Evolutionary conservation across 2,113 vertebrate species (phyloP).

Genomic region (Albula goreensis): DNA sequence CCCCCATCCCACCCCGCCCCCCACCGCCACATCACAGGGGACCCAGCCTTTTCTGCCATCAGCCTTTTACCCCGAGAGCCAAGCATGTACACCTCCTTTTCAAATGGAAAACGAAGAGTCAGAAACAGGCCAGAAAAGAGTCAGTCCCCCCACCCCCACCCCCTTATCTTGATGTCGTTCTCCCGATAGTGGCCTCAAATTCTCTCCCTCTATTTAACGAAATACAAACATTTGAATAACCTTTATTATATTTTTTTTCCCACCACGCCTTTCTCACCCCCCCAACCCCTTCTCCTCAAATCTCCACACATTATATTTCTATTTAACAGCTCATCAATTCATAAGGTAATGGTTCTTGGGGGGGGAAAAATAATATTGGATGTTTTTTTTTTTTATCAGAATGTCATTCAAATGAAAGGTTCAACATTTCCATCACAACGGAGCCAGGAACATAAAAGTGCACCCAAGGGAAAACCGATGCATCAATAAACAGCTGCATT

Average conservation of each 20-base stretch:
- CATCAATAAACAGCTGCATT: constrained; percentile 74
- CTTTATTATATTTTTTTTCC: constrained; percentile 49
- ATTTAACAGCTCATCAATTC: constrained; percentile 75
- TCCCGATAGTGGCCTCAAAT: constrained; percentile 50
- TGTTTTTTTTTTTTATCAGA: constrained; percentile 83
- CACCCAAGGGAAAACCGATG: constrained; percentile 74
- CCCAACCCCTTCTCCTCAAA: constrained; percentile 15
- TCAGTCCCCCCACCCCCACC: constrained; percentile 33
- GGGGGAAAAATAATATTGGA: constrained; percentile 62
- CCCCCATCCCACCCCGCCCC: constrained; percentile 14
- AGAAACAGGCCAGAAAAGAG: constrained; percentile 50
- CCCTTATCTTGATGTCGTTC: constrained; percentile 59
- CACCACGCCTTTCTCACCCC: neutral
- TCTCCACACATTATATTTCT: constrained; percentile 53
- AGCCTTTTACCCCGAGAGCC: constrained; percentile 72
- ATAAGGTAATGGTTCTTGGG: constrained; percentile 71
- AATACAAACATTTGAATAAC: constrained; percentile 66
- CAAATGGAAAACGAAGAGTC: constrained; percentile 76
- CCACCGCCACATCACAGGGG: constrained; percentile 67
- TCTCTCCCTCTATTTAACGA: constrained; percentile 43
- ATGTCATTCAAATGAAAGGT: constrained; percentile 97
- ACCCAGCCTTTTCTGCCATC: constrained; percentile 72
- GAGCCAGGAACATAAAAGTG: constrained; percentile 70
- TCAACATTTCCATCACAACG: constrained; percentile 98
- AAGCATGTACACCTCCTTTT: constrained; percentile 68